Evolutionary conservation across 2,797 vertebrate genomes (phyloP).

Genomic region (Philypnodon macrostomus): DNA sequence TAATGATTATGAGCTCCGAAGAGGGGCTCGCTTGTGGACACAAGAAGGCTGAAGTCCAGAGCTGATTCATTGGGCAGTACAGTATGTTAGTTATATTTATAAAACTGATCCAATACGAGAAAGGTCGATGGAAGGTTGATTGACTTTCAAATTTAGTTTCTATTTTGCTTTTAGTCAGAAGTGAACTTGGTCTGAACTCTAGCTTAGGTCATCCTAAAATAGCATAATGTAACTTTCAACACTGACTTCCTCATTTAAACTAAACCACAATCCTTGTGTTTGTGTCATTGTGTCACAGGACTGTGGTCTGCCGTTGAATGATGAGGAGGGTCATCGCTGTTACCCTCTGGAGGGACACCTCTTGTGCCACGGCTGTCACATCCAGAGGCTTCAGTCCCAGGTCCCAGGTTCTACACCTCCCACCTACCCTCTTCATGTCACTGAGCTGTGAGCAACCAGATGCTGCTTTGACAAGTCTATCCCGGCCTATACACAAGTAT

Average conservation of each 20-base stretch:
- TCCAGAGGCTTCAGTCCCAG: conserved; percentile 85
- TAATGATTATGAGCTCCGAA: conserved; percentile 49
- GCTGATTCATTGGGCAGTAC: conserved; percentile 27
- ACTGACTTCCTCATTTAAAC: too few species aligned
- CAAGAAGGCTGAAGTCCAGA: conserved; percentile 44
- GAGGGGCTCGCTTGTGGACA: conserved; percentile 11
- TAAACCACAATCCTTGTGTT: conserved; percentile 1
- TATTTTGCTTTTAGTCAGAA: too few species aligned
- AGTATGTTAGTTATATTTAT: conserved; percentile 29
- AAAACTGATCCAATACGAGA: neutral
- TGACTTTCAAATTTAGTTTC: too few species aligned
- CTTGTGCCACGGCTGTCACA: conserved; percentile 93
- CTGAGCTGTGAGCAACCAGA: conserved; percentile 83
- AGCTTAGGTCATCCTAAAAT: too few species aligned
- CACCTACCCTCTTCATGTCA: conserved; percentile 89
- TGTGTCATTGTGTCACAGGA: conserved; percentile 73
- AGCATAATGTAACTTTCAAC: too few species aligned
- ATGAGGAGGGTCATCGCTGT: conserved; percentile 94
- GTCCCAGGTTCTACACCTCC: conserved; percentile 76
- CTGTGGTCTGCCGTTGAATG: conserved; percentile 93
- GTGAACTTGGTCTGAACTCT: too few species aligned
- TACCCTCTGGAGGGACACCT: conserved; percentile 92
- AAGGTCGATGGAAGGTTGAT: neutral
- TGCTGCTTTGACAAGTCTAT: conserved; percentile 25
- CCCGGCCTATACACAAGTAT: conserved; percentile 20